Conservation (phyloP, 2,888 invertebrate species). For the Ennomos quercinarius region DNA sequence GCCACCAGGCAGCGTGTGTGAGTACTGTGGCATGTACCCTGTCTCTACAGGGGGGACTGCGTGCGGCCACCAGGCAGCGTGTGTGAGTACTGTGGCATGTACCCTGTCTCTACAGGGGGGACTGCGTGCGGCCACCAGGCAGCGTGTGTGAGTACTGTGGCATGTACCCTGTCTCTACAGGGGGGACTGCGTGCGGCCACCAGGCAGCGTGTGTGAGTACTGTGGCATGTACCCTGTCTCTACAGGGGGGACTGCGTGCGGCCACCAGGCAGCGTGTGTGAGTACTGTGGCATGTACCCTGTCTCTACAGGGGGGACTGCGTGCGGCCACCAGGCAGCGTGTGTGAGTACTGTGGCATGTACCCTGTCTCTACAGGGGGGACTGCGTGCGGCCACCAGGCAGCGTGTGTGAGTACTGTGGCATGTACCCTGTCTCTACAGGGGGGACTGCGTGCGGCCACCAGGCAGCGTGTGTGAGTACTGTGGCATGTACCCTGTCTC, state of each 20-base stretch:
- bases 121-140: constrained; percentile 93
- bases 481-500: constrained; percentile 75
- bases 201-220: too few species aligned
- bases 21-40: too few species aligned
- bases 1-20: too few species aligned
- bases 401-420: too few species aligned
- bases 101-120: constrained; percentile 88
- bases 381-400: constrained; percentile 89
- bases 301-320: constrained; percentile 88
- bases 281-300: constrained; percentile 64
- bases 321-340: constrained; percentile 94
- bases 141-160: constrained; percentile 88
- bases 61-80: constrained; percentile 85
- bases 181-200: too few species aligned
- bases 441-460: too few species aligned
- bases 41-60: too few species aligned
- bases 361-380: constrained; percentile 88
- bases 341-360: constrained; percentile 80
- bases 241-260: too few species aligned
- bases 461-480: constrained; percentile 55
- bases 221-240: too few species aligned
- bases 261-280: constrained; percentile 83
- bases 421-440: too few species aligned
- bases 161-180: too few species aligned
- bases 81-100: too few species aligned